Evolutionary conservation across 37 sponge, comb jelly and placozoan species (phyloP).

Genomic region (Agelas oroides): DNA sequence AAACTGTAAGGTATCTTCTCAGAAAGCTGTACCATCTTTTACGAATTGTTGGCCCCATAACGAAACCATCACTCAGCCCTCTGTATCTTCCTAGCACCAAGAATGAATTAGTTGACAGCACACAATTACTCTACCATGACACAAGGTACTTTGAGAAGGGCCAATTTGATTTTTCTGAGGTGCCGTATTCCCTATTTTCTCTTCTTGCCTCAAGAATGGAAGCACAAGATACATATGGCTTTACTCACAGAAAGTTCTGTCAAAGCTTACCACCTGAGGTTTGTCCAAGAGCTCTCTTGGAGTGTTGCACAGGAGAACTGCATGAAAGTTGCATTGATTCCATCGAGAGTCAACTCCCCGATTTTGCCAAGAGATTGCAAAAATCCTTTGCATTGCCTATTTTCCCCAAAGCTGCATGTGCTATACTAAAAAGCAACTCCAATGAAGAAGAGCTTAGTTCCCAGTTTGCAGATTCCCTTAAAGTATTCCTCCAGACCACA

Average conservation of each 20-base stretch:
- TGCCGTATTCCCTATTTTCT: constrained; percentile 12
- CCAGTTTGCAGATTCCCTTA: not conserved
- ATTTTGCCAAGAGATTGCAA: constrained; percentile 4
- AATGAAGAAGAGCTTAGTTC: too few relatives aligned
- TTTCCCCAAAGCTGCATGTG: not conserved
- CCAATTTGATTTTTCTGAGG: constrained; percentile 7
- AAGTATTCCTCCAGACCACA: not conserved
- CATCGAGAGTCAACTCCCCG: not conserved
- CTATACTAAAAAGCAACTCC: not conserved
- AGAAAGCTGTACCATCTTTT: not conserved
- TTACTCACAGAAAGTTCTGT: not conserved
- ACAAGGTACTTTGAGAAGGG: not conserved
- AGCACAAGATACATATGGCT: constrained; percentile 2
- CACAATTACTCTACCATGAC: not conserved
- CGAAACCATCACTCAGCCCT: too few relatives aligned
- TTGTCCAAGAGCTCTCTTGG: not conserved
- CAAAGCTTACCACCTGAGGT: not conserved
- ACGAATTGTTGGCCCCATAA: not conserved
- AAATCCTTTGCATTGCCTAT: not conserved
- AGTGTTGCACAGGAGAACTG: not conserved
- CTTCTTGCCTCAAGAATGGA: not conserved
- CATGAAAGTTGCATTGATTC: not conserved
- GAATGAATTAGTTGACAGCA: not conserved
- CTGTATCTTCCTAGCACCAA: not conserved
- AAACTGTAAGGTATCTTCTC: not conserved